These are phyloP conservation scores for human (Homo sapiens) DNA, from an alignment of 2,113 vertebrate genomes.

Conservation along the genomic window DNA sequence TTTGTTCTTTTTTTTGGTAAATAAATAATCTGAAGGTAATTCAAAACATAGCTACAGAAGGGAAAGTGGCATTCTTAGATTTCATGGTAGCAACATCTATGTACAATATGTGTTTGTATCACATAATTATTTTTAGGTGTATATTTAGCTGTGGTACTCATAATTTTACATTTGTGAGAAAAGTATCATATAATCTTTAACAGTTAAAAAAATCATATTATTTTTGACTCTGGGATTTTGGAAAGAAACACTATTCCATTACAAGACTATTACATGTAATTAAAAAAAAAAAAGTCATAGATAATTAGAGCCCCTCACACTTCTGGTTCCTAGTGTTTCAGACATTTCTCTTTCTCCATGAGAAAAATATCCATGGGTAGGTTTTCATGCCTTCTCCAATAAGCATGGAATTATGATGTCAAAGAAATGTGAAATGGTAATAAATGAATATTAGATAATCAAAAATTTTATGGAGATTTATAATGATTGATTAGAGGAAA, in stretches of 20 bases:
- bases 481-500: neutral
- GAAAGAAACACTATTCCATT: neutral
- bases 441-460: neutral
- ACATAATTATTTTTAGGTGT: neutral
- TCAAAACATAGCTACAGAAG: neutral
- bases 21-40: constrained; percentile 16
- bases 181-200: neutral
- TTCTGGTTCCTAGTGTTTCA: neutral
- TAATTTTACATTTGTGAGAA: neutral
- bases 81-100: neutral
- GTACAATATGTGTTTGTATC: neutral
- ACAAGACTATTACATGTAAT: neutral
- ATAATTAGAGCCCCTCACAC: neutral
- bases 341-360: neutral
- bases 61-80: neutral
- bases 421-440: neutral
- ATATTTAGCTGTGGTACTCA: neutral
- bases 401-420: constrained; percentile 6
- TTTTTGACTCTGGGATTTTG: constrained; percentile 21
- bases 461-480: neutral
- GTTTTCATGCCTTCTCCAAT: neutral
- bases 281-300: neutral
- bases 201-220: neutral
- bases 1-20: neutral
- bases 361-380: neutral